Evolutionary conservation across 2,113 vertebrate genomes (phyloP), one percentile per base, ranked within the genome.

Genomic region (Anseranas semipalmata): DNA sequence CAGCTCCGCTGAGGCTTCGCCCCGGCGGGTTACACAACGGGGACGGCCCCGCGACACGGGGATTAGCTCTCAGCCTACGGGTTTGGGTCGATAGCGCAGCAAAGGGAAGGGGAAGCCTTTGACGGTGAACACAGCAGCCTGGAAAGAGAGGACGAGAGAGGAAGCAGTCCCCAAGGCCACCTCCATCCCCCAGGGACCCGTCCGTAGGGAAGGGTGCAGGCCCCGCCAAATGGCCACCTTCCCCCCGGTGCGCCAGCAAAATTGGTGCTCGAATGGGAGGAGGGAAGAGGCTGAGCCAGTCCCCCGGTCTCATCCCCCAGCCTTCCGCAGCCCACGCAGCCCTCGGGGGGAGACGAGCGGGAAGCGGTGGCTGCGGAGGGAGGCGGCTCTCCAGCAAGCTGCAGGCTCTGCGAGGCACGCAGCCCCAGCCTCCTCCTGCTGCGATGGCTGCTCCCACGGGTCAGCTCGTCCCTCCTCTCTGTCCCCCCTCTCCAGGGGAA

Each of bases 361-460:
- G 48, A 92, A 93, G 60, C 28, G 65, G 74, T 4, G 70, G 90
- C 73, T 91, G 81, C 41, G 28, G 74, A 63, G 32, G 45, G 39
- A 88, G 30, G 48, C 1, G 2, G 79, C 60, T 87, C 76, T 86
- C 50, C 45, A 70, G 85, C 30, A 2, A 81, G 78, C 81, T 73
- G 84, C 65, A 83, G 59, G 37, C 32, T 90, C 71, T 79, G 84
- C 67, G 92, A 59, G 87, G 83, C 71, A 93, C 3, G 1, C 0
- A 45, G 41, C 76, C 90, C 79, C 6, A 20, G 45, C n/a, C 75
- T 93, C 28, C 48, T 75, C 33, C 59, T 1, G 0, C 59, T 2
- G 3, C 0, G 0, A 53, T 0, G 18, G 24, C 19, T 10, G 30
- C 7, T 15, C 0, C 1, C 15, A 50, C 60, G 79, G 77, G 74